Conservation (phyloP, 2,888 invertebrate genomes). For the Cinara cedri region DNA sequence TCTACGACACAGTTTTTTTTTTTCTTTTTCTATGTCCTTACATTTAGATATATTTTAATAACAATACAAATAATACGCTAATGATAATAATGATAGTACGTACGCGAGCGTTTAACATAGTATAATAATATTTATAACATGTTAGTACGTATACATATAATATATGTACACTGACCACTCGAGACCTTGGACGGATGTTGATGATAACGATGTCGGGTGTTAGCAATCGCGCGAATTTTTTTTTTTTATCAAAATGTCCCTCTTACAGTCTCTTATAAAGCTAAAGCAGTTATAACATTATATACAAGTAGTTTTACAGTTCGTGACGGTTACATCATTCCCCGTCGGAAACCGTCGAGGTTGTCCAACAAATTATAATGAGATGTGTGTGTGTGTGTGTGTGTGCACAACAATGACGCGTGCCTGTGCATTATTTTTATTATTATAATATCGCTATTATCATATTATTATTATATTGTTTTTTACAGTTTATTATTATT, state of each 20-base stretch:
- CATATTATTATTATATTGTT: not conserved
- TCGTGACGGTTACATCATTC: slow-evolving; percentile 26
- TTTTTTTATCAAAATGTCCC: slow-evolving; percentile 16
- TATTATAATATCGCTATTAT: not conserved
- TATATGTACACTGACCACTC: not conserved
- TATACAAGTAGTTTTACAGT: too few relatives aligned
- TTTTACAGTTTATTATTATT: not conserved
- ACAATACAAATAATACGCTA: too few relatives aligned
- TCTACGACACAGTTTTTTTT: too few relatives aligned
- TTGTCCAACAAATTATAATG: slow-evolving; percentile 42
- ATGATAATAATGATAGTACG: too few relatives aligned
- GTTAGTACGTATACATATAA: not conserved
- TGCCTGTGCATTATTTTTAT: not conserved
- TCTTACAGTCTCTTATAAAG: not conserved
- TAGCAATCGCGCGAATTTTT: slow-evolving; percentile 46
- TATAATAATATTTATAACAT: not conserved
- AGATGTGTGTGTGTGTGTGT: not conserved
- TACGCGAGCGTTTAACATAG: not conserved
- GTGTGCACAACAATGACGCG: not conserved
- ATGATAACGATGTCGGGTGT: not conserved
- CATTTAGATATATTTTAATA: too few relatives aligned
- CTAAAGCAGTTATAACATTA: too few relatives aligned
- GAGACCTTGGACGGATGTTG: slow-evolving; percentile 38
- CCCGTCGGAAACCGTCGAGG: slow-evolving; percentile 47
- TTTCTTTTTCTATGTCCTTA: too few relatives aligned